A percentile compares a stretch with the other conserved stretches of the same genome.
phyloP scores from a whole-genome alignment of 1,140 invertebrate species.

The Grapholita molesta region DNA sequence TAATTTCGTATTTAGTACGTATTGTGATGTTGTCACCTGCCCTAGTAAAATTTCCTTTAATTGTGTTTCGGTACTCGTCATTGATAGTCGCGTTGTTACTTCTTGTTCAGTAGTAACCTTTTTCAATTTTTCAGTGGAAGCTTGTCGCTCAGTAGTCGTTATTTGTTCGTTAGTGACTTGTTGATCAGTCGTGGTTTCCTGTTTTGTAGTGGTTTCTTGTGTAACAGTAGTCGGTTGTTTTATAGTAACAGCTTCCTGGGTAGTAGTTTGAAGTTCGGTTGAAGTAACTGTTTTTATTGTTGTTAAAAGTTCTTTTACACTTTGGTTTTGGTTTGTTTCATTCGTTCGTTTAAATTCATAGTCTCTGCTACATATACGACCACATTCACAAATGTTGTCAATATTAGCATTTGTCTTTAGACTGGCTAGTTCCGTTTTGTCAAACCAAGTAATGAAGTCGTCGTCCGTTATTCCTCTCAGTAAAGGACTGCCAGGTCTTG shows the following conservation, averaged over 20 bases:
- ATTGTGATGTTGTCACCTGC: conserved; percentile 3
- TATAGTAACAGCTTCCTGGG: conserved; percentile 7
- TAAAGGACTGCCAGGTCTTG: conserved; percentile 76
- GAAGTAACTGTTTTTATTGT: not conserved
- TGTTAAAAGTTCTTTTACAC: conserved; percentile 19
- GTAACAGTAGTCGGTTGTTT: conserved; percentile 29
- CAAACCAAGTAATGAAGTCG: conserved; percentile 83
- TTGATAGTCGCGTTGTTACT: not conserved
- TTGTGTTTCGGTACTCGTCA: conserved; percentile 15
- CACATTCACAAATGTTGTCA: conserved; percentile 75
- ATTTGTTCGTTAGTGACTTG: conserved; percentile 24
- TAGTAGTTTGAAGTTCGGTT: conserved; percentile 6
- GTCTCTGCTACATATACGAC: conserved; percentile 68
- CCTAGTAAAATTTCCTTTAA: not conserved
- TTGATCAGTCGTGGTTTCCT: not conserved
- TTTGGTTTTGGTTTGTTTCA: conserved; percentile 15
- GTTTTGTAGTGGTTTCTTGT: conserved; percentile 11
- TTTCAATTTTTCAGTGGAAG: conserved; percentile 7
- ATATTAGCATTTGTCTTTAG: conserved; percentile 62
- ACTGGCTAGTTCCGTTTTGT: conserved; percentile 73
- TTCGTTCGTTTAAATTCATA: conserved; percentile 61
- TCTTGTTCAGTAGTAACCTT: not conserved
- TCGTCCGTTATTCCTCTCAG: conserved; percentile 80
- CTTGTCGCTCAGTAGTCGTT: conserved; percentile 23
- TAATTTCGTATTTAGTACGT: not conserved